Conservation (phyloP, 2,797 vertebrate species). For the Valencia hispanica region DNA sequence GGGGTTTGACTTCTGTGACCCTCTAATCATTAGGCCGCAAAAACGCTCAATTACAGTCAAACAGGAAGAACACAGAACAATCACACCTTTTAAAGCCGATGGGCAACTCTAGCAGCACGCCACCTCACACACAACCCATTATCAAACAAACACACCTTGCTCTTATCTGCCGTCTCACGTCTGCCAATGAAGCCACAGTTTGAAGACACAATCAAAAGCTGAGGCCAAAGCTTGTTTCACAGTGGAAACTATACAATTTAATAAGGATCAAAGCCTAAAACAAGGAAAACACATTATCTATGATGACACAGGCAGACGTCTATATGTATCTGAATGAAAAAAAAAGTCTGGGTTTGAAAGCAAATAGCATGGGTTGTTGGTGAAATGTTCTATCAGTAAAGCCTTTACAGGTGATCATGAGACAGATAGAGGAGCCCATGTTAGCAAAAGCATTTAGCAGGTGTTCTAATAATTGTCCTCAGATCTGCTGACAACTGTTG, state of each 20-base stretch:
- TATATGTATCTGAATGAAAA: slow-evolving; percentile 1
- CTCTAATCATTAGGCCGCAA: slow-evolving; percentile 70
- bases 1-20: slow-evolving; percentile 58
- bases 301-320: slow-evolving; percentile 1
- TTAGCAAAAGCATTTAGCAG: slow-evolving; percentile 65
- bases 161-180: slow-evolving; percentile 58
- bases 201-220: slow-evolving; percentile 60
- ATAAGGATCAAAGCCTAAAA: slow-evolving; percentile 26
- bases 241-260: slow-evolving; percentile 65
- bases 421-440: slow-evolving; percentile 36
- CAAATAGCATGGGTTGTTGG: background rate
- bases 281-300: slow-evolving; percentile 23
- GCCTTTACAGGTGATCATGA: slow-evolving; percentile 40
- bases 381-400: background rate
- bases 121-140: slow-evolving; percentile 15
- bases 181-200: slow-evolving; percentile 60
- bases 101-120: slow-evolving; percentile 11
- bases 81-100: slow-evolving; percentile 36
- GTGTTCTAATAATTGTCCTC: slow-evolving; percentile 71
- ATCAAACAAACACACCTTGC: slow-evolving; percentile 46
- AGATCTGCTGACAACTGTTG: slow-evolving; percentile 80
- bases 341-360: background rate
- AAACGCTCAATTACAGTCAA: slow-evolving; percentile 57
- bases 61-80: slow-evolving; percentile 45
- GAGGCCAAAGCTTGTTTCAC: slow-evolving; percentile 54